These are phyloP conservation scores for Tetramorium simillimum DNA, from an alignment of 1,140 invertebrate genomes.

Conservation along the genomic window DNA sequence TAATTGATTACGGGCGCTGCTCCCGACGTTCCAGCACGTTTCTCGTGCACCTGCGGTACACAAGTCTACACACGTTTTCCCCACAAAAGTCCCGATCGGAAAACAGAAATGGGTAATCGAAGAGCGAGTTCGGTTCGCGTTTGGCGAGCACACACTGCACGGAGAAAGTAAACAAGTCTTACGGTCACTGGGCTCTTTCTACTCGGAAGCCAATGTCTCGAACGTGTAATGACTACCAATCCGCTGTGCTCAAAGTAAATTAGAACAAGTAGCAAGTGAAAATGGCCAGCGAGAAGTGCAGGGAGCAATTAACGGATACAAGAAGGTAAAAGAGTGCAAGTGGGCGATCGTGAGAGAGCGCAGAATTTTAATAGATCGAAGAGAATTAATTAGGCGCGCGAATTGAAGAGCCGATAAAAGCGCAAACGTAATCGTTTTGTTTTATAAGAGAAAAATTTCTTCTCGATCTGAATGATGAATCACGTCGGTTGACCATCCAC, in stretches of 20 bases:
- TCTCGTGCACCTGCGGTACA: background rate
- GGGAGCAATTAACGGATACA: background rate
- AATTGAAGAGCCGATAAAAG: background rate
- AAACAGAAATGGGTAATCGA: conserved; percentile 41
- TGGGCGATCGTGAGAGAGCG: background rate
- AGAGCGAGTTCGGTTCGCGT: background rate
- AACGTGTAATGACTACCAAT: conserved; percentile 54
- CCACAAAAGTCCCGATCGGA: background rate
- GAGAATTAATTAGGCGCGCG: background rate
- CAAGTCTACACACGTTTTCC: background rate
- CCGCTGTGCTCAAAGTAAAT: conserved; percentile 46
- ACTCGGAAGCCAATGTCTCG: conserved; percentile 31
- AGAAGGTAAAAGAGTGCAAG: background rate
- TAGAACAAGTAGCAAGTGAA: conserved; percentile 29
- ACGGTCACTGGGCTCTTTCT: conserved; percentile 18
- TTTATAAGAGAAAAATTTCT: background rate
- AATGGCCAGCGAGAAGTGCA: conserved; percentile 9
- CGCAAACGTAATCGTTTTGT: background rate
- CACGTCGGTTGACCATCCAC: background rate
- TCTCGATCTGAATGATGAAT: background rate
- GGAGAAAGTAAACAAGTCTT: conserved; percentile 12
- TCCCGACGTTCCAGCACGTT: background rate
- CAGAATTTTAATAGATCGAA: background rate
- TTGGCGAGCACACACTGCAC: conserved; percentile 32
- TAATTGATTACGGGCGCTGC: background rate